Base-by-base conservation (phyloP, 2,797 vertebrate genomes). In the Myripristis murdjan region DNA sequence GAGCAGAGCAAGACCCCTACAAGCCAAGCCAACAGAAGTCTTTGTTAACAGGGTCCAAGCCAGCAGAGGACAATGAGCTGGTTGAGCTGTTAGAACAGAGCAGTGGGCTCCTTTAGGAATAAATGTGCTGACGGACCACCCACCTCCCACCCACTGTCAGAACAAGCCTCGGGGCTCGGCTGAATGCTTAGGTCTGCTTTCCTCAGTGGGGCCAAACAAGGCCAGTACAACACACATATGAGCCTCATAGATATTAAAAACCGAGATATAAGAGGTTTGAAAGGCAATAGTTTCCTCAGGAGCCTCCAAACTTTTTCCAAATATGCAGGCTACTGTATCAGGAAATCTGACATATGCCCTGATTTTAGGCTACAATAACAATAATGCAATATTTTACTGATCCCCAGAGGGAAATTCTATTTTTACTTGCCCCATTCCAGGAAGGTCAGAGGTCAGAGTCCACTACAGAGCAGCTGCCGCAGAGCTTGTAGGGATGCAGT, bases 81-180 rank as follows among this genome's bases (percentile, higher is more conserved):
- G 73, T 85, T 90, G 86, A 87, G 77, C 22, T 82, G 49, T 57
- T 39, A 54, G 61, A 89, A 69, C 73, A 82, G 31, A 85, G 70
- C 47, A 73, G 57, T 76, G 67, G 73, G 81, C 62, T 88, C 83
- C 77, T 81, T 62, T 9, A 86, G 84, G 80, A 87, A 90, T 80
- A 83, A 86, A 90, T 89, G 82, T 85, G 85, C 89, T 89, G 85
- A 88, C 72, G 35, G 88, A 83, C 88, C 84, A 88, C 90, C 90
- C 86, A 90, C 90, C 85, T 75, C 84, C 88, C 79, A 77, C 83
- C 88, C 78, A 87, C 87, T 55, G 65, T 79, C 79, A 83, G 82
- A 90, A 85, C 82, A 84, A 84, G 89, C 85, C 83, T 73, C 43
- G 28, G 43, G 84, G 76, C 83, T 75, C 43, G 31, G 81, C 77